Conservation (phyloP, 2,797 vertebrate species). For the Peromyscus nudipes region DNA sequence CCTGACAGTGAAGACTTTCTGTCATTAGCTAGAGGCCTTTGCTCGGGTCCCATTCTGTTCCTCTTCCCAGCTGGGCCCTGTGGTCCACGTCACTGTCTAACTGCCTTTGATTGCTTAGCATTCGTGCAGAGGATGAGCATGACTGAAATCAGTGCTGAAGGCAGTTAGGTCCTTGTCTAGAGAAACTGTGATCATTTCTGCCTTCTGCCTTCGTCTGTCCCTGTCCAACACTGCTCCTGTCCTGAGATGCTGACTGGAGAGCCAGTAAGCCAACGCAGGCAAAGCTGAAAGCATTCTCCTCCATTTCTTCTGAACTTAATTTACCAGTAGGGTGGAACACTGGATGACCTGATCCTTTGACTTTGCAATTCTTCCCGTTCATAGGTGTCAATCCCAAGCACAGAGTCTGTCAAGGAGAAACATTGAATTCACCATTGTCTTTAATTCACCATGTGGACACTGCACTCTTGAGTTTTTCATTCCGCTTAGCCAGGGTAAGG, state of each 20-base stretch:
- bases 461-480: not conserved
- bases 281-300: not conserved
- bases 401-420: not conserved
- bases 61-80: conserved; percentile 73
- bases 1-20: conserved; percentile 83
- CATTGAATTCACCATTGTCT: not conserved
- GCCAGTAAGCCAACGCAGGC: not conserved
- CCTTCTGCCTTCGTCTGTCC: not conserved
- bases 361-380: not conserved
- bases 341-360: not conserved
- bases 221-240: not conserved
- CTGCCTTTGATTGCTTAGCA: conserved; percentile 42
- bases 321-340: not conserved
- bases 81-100: conserved; percentile 51
- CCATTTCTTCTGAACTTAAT: conserved; percentile 7
- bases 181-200: not conserved
- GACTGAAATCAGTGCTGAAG: conserved; percentile 60
- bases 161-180: not conserved
- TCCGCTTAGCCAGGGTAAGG: not conserved
- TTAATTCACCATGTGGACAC: not conserved
- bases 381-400: not conserved
- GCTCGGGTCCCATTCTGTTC: conserved; percentile 90
- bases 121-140: conserved; percentile 50
- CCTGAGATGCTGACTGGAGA: not conserved
- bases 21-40: conserved; percentile 85